Conservation (phyloP, 2,888 invertebrate species). For the Zygaena filipendulae region DNA sequence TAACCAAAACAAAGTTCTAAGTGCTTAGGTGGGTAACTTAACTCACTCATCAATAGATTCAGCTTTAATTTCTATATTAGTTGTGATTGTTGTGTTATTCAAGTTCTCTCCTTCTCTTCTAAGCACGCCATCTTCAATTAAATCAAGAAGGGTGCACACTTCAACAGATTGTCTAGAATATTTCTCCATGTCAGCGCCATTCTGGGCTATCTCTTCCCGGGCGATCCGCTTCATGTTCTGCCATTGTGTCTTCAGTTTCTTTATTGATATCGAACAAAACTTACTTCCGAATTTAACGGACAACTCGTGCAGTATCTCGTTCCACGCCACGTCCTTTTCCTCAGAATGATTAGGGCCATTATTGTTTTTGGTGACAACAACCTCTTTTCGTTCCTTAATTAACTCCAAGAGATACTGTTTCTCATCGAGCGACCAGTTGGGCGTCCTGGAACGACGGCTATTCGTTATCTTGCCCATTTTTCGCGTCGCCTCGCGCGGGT, state of each 20-base stretch:
- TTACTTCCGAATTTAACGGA: conserved; percentile 44
- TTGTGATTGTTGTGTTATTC: conserved; percentile 32
- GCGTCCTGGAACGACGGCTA: conserved; percentile 48
- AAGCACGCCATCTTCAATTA: conserved; percentile 40
- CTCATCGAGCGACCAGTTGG: conserved; percentile 58
- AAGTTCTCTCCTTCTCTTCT: conserved; percentile 27
- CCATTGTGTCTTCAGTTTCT: conserved; percentile 62
- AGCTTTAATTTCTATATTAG: conserved; percentile 51
- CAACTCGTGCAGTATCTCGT: conserved; percentile 44
- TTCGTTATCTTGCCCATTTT: conserved; percentile 50
- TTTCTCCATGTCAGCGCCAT: conserved; percentile 34
- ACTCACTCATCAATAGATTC: conserved; percentile 59
- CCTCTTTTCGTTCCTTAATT: conserved; percentile 49
- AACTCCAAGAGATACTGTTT: conserved; percentile 56
- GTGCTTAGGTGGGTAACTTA: no score
- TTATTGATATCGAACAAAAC: conserved; percentile 45
- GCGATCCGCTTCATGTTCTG: conserved; percentile 63
- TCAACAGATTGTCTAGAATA: conserved; percentile 44
- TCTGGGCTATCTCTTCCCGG: conserved; percentile 44
- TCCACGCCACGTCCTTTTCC: conserved; percentile 58
- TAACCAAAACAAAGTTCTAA: no score
- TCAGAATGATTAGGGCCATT: conserved; percentile 54
- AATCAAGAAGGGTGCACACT: conserved; percentile 46
- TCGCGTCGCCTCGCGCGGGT: conserved; percentile 27
- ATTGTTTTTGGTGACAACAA: conserved; percentile 48